Percentiles rank a stretch among this genome's conserved stretches.
Conservation (phyloP, 2,113 vertebrate genomes). For the Seriola aureovittata region DNA sequence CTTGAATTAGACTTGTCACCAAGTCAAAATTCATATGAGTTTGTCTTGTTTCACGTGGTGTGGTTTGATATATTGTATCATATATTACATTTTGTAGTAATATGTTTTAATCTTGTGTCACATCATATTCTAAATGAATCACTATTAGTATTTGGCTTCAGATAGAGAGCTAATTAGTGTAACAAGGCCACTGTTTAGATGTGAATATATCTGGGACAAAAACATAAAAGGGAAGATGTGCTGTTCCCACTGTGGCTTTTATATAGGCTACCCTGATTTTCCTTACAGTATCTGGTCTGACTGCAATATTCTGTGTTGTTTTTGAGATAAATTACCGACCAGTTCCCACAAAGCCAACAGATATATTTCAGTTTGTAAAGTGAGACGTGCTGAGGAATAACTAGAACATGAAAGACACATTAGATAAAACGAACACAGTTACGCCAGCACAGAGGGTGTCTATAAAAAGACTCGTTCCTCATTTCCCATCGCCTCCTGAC, state of each 20-base stretch:
- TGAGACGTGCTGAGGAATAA: not conserved
- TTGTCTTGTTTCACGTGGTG: too few relatives aligned
- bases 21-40: too few relatives aligned
- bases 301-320: not conserved
- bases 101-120: not conserved
- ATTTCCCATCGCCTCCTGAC: slow-evolving; percentile 38
- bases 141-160: not conserved
- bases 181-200: slow-evolving; percentile 8
- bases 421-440: slow-evolving; percentile 20
- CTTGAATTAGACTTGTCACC: too few relatives aligned
- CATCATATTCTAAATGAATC: slow-evolving; percentile 9
- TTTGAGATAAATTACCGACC: slow-evolving; percentile 19
- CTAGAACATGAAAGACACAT: slow-evolving; percentile 24
- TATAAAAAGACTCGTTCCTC: slow-evolving; percentile 55
- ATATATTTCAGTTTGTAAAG: slow-evolving; percentile 11
- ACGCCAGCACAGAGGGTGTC: slow-evolving; percentile 22
- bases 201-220: slow-evolving; percentile 42
- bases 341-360: slow-evolving; percentile 24
- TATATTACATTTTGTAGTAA: not conserved
- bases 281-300: slow-evolving; percentile 1
- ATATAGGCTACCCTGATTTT: slow-evolving; percentile 33
- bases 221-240: slow-evolving; percentile 40
- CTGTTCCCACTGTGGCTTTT: slow-evolving; percentile 22
- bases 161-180: slow-evolving; percentile 24
- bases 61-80: not conserved